These are phyloP conservation scores for Equus quagga DNA, from an alignment of 2,113 vertebrate species.

Conservation along the genomic window DNA sequence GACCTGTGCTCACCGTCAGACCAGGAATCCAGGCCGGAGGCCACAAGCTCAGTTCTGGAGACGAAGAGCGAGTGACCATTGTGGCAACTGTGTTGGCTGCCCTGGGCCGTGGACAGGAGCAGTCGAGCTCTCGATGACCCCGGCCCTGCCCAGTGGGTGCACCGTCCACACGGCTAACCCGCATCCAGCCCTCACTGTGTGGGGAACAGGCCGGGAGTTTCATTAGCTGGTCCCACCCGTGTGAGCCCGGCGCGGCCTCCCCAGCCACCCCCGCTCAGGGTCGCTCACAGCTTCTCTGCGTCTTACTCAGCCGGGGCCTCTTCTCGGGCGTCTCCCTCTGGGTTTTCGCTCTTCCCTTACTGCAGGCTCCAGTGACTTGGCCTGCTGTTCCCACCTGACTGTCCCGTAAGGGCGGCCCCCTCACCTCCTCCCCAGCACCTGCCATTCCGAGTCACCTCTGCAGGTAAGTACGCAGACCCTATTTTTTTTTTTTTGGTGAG, in stretches of 20 bases:
- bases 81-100: neutral
- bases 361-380: neutral
- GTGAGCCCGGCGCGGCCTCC: neutral
- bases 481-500: too few species aligned
- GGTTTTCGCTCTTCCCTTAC: neutral
- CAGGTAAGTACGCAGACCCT: neutral
- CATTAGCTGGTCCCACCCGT: neutral
- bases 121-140: neutral
- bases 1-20: neutral
- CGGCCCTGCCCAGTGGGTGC: neutral
- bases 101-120: neutral
- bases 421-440: accelerated
- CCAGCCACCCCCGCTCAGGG: neutral
- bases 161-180: neutral
- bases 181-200: neutral
- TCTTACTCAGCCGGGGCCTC: neutral
- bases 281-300: neutral
- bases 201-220: neutral
- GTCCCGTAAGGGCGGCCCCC: neutral
- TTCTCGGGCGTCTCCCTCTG: neutral
- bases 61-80: neutral
- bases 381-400: neutral
- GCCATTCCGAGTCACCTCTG: neutral
- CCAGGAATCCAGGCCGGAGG: neutral
- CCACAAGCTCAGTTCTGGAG: neutral